phyloP scores from a whole-genome alignment of 2,888 invertebrate genomes.

The Cosmia trapezina region DNA sequence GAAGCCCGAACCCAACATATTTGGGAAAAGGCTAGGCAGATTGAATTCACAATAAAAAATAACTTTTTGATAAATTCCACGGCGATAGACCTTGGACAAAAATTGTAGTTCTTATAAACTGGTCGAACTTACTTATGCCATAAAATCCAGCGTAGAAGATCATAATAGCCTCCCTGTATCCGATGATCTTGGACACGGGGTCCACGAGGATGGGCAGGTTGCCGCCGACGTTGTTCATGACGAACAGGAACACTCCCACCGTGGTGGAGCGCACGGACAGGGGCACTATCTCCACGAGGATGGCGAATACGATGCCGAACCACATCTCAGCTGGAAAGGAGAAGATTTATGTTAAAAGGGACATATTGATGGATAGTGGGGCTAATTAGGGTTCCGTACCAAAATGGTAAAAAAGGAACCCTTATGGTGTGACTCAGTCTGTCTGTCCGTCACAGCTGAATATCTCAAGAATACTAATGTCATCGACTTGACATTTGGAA shows the following conservation, averaged over 20 bases:
- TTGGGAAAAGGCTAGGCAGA: too few relatives aligned
- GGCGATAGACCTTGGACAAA: not conserved
- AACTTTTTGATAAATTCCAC: too few relatives aligned
- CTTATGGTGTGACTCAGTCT: too few relatives aligned
- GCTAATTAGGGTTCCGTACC: too few relatives aligned
- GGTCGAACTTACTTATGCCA: constrained; percentile 93
- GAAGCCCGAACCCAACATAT: too few relatives aligned
- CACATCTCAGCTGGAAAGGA: constrained; percentile 95
- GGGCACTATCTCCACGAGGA: constrained; percentile 97
- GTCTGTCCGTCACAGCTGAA: too few relatives aligned
- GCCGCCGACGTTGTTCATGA: constrained; percentile 98
- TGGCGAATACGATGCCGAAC: constrained; percentile 97
- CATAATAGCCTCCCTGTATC: constrained; percentile 95
- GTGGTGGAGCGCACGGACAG: constrained; percentile 95
- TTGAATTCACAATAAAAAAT: too few relatives aligned
- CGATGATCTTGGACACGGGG: constrained; percentile 95
- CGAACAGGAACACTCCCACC: constrained; percentile 96
- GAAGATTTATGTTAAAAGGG: not conserved
- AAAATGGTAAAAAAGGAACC: too few relatives aligned
- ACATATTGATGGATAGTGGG: too few relatives aligned
- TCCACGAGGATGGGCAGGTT: constrained; percentile 97
- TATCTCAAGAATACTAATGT: too few relatives aligned
- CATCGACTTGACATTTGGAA: too few relatives aligned
- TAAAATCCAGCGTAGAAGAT: constrained; percentile 97
- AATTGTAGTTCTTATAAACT: not conserved